Base-by-base conservation (phyloP, 2,113 vertebrate species). In the Ginglymostoma cirratum region DNA sequence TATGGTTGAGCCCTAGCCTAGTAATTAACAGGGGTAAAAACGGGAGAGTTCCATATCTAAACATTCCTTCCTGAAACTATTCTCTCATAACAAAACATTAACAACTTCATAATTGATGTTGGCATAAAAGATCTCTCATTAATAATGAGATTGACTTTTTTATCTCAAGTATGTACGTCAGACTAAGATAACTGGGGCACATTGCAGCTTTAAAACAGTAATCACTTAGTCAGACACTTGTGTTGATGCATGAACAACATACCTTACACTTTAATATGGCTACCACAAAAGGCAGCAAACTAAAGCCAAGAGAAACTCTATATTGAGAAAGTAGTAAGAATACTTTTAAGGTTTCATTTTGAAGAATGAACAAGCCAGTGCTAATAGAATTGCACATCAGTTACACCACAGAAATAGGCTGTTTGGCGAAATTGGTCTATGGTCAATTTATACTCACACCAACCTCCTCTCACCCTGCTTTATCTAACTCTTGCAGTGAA, bases 161-260 rank as follows among this genome's bases (percentile, higher is more conserved):
- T 92, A 92, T 66, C 89, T n/a, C 89, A 92, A 8, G 55, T 2
- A 55, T 61, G 15, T n/a, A 92, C 89, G 89, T 92, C 89, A 92
- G 30, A 65, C 8, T 66, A 92, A 92, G 89, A 65, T 92, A 65
- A n/a, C 34, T 42, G 0, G 17, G 34, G 55, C 34, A 61, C 34
- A 38, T 21, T 66, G 89, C 55, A 92, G 55, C 1, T 92, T 92
- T 21, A 92, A n/a, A 92, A 92, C 55, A 38, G 5, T 61, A 92
- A 38, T 65, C 89, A 92, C 55, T 65, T 61, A 65, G 89, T 19
- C 55, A 65, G 34, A n/a, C 55, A 65, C 78, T 83, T 83, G 78
- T 42, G 78, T 42, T 83, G 38, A 38, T 83, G 34, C 34, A 66
- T n/a, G 30, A 66, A 5, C 5, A 5, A 2, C 15, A 34, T n/a